Base-by-base conservation (phyloP, 2,888 invertebrate species). In the Azorinus chamasolen region DNA sequence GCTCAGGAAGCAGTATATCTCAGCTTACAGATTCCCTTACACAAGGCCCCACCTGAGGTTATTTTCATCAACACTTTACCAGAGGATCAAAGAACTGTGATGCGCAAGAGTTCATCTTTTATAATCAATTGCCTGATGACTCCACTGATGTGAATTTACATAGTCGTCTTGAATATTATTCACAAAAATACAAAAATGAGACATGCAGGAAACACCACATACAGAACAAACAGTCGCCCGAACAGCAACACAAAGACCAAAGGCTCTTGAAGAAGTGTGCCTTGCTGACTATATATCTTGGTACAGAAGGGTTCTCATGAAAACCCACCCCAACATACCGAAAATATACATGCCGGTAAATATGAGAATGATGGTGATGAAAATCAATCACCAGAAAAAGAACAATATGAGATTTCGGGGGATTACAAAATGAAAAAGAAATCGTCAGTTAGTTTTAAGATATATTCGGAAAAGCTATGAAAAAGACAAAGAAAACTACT, bases 1-100 rank as follows among this genome's bases (percentile, higher is more conserved):
- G 87, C 87, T 1, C 86, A 88, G 72, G 88, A 89, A 70, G 86
- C 87, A 46, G 83, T 72, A 0, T 87, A 78, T 55, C 61, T 61
- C 10, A 45, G 83, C 2, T 63, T 87, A 16, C 73, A 74, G 43
- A 61, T 88, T 57, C 83, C 84, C n/a, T 58, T 89, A 39, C 76
- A 72, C 22, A 53, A 64, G 24, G 54, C 69, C 8, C 75, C 79
- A 16, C 51, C 83, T 46, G 64, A 72, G 25, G 53, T 65, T 0
- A 39, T 81, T 3, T 87, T 83, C 58, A 53, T 87, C 10, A 83
- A 85, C 22, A 86, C 85, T 18, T 66, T 55, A 25, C 72, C 77
- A 10, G 76, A 84, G 8, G 88, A 84, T 6, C 45, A 71, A 27
- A 65, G 76, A 62, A 57, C 51, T 3, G 73, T 80, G 5, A 79